Evolutionary conservation across 1,140 invertebrate species (phyloP), one percentile per base, ranked within the genome.

Genomic region (Brachystomella parvula): DNA sequence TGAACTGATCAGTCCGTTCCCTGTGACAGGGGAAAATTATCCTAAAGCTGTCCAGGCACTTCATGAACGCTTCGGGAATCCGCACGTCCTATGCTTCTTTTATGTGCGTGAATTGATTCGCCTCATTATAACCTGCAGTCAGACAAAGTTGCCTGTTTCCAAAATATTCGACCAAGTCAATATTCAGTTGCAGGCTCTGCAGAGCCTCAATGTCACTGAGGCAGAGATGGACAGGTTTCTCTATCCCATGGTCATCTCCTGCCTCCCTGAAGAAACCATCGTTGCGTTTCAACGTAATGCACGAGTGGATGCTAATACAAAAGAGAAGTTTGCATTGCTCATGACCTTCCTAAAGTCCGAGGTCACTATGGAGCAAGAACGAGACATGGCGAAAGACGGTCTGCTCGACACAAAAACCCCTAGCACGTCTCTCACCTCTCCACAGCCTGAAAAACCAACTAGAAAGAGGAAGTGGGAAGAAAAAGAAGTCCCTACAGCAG

Each of bases 191-290:
- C 64, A 61, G 32, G 53, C 66, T 17, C 24, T 67, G 26, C 49
- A 65, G 15, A 57, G 47, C 1, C 24, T 65, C 9, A 47, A 44
- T 19, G 75, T 79, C 15, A 75, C 73, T 0, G 75, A 68, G 1
- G 74, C 77, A 30, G 76, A 76, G 60, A 77, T 69, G 61, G 73
- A 76, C 0, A 71, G 74, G 12, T 75, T 78, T 67, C 60, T 78
- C 0, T 78, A 75, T 60, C 57, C 57, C 12, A 3, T 59, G 9
- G 57, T 59, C 26, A 29, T 29, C 24, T 59, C 57, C 3, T 30
- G 57, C 30, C 57, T 59, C 3, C 57, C 57, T 3, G 57, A 59
- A 29, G 30, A 31, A 9, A 49, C 75, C 19, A 26, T 77, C 15
- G 49, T 69, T 19, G 68, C 73, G 0, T 77, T 75, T 77, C 70